These are phyloP conservation scores for Rhinopithecus roxellana DNA, from an alignment of 2,113 vertebrate genomes.

Conservation along the genomic window DNA sequence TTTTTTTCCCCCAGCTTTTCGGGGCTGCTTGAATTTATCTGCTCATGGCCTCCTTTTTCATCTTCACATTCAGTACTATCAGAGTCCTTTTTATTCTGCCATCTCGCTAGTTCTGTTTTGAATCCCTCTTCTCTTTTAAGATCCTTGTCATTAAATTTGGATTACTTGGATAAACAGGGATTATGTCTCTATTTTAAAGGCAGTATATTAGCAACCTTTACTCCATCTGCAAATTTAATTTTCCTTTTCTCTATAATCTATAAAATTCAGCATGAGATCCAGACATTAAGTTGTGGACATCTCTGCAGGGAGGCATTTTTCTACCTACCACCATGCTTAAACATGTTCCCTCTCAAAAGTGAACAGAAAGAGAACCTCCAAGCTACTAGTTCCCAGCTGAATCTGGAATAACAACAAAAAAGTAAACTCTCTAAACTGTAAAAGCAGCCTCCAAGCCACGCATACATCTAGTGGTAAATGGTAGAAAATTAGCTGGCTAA, in stretches of 20 bases:
- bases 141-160: background rate
- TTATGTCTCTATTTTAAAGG: background rate
- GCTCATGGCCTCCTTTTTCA: background rate
- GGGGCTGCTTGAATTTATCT: background rate
- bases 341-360: background rate
- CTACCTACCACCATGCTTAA: background rate
- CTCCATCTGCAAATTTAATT: background rate
- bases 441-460: background rate
- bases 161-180: background rate
- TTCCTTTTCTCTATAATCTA: background rate
- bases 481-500: background rate
- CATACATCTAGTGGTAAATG: background rate
- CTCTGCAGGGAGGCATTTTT: background rate
- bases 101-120: background rate
- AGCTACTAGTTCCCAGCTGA: background rate
- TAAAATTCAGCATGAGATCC: too few relatives aligned
- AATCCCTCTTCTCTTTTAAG: background rate
- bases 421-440: background rate
- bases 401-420: background rate
- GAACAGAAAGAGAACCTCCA: background rate
- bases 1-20: background rate
- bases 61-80: background rate
- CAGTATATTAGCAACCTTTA: background rate
- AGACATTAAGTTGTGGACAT: background rate
- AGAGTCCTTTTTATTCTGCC: background rate